Conservation (phyloP, 1,140 invertebrate genomes). For the Sycobia sp. region DNA sequence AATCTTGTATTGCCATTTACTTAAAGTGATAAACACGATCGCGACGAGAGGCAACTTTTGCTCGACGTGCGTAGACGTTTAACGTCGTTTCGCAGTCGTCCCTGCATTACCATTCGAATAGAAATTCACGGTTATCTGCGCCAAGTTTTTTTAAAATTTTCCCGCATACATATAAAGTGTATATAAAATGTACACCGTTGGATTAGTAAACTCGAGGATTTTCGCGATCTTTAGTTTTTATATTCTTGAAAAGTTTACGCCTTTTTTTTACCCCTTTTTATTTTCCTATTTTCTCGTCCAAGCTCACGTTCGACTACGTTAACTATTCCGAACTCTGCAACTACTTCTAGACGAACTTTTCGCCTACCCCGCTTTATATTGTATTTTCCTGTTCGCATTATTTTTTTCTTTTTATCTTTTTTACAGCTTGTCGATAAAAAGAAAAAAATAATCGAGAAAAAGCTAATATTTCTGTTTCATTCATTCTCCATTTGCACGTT, state of each 20-base stretch:
- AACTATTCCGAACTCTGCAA: slow-evolving; percentile 25
- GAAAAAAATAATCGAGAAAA: not conserved
- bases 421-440: slow-evolving; percentile 10
- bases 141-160: too few relatives aligned
- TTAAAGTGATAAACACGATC: too few relatives aligned
- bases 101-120: too few relatives aligned
- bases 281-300: slow-evolving; percentile 18
- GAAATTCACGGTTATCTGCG: too few relatives aligned
- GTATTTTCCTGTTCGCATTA: slow-evolving; percentile 16
- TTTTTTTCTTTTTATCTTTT: slow-evolving; percentile 10
- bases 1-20: too few relatives aligned
- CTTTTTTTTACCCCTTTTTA: not conserved
- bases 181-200: too few relatives aligned
- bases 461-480: not conserved
- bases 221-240: slow-evolving; percentile 16
- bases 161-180: too few relatives aligned
- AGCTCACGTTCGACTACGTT: slow-evolving; percentile 28
- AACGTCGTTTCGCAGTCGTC: too few relatives aligned
- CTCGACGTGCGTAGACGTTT: too few relatives aligned
- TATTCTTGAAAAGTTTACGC: not conserved
- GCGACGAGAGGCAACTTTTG: too few relatives aligned
- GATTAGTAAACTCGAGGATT: slow-evolving; percentile 21
- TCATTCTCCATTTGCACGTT: not conserved
- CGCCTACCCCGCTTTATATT: slow-evolving; percentile 12
- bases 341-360: slow-evolving; percentile 27